Evolutionary conservation across 2,888 invertebrate species (phyloP).

Genomic region (Isoperla grammatica): DNA sequence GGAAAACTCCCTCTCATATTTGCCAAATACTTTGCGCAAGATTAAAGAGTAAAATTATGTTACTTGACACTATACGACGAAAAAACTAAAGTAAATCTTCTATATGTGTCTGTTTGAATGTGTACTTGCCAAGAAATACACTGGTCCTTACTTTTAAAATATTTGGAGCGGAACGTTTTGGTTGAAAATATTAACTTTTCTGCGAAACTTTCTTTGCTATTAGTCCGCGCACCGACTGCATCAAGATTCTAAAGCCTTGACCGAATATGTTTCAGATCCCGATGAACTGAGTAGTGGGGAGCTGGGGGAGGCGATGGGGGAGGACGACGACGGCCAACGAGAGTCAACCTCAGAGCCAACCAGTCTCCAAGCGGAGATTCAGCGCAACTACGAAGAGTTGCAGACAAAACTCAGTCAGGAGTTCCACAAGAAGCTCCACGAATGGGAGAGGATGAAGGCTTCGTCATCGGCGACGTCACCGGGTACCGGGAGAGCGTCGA

Average conservation of each 20-base stretch:
- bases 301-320: slow-evolving; percentile 41
- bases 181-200: too few relatives aligned
- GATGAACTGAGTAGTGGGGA: slow-evolving; percentile 43
- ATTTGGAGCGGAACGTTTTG: too few relatives aligned
- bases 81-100: too few relatives aligned
- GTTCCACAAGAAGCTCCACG: slow-evolving; percentile 64
- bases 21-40: too few relatives aligned
- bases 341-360: neutral
- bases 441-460: slow-evolving; percentile 50
- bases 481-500: neutral
- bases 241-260: neutral
- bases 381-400: slow-evolving; percentile 64
- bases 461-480: slow-evolving; percentile 26
- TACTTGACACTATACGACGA: too few relatives aligned
- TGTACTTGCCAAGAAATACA: too few relatives aligned
- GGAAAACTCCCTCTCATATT: too few relatives aligned
- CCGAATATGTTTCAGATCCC: slow-evolving; percentile 32
- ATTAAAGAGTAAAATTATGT: too few relatives aligned
- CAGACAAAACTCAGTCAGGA: slow-evolving; percentile 67
- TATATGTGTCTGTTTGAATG: too few relatives aligned
- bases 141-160: too few relatives aligned
- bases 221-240: too few relatives aligned
- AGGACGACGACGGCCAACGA: slow-evolving; percentile 1
- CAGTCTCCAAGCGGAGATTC: slow-evolving; percentile 58
- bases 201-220: too few relatives aligned